phyloP scores from a whole-genome alignment of 2,797 vertebrate species.

The Rhinoraja longicauda region DNA sequence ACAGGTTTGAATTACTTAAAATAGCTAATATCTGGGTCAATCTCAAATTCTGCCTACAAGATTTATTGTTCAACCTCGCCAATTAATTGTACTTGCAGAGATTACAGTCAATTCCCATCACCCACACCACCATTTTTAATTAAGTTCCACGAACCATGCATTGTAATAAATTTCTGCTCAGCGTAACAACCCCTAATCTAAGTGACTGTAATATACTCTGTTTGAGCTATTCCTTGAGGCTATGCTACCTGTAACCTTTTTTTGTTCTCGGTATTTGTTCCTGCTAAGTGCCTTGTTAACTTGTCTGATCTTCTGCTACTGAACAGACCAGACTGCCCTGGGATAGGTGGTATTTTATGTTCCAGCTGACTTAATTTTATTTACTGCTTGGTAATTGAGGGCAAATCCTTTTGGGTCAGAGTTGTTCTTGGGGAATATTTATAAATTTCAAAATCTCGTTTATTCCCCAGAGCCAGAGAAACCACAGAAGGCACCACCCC shows the following conservation, averaged over 20 bases:
- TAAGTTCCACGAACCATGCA: not conserved
- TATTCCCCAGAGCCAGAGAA: not conserved
- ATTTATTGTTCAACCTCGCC: not conserved
- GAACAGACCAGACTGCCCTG: too few relatives aligned
- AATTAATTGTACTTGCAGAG: not conserved
- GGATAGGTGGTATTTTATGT: not conserved
- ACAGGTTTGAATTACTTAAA: not conserved
- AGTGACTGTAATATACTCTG: not conserved
- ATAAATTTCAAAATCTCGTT: slow-evolving; percentile 22
- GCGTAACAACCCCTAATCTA: not conserved
- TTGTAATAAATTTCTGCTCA: not conserved
- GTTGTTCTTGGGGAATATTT: slow-evolving; percentile 14
- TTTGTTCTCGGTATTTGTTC: not conserved
- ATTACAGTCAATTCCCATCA: not conserved
- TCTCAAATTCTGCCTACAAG: not conserved
- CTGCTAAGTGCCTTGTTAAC: slow-evolving; percentile 6
- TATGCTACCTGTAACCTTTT: not conserved
- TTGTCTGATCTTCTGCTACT: not conserved
- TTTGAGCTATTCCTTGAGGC: not conserved
- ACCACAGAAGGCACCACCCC: not conserved
- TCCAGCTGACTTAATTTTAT: slow-evolving; percentile 30
- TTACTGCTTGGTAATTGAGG: slow-evolving; percentile 30
- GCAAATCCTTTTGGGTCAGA: not conserved
- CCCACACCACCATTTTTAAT: not conserved
- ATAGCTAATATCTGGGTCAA: not conserved